Evolutionary conservation across 2,113 vertebrate species (phyloP).

Genomic region (Scatophagus argus): DNA sequence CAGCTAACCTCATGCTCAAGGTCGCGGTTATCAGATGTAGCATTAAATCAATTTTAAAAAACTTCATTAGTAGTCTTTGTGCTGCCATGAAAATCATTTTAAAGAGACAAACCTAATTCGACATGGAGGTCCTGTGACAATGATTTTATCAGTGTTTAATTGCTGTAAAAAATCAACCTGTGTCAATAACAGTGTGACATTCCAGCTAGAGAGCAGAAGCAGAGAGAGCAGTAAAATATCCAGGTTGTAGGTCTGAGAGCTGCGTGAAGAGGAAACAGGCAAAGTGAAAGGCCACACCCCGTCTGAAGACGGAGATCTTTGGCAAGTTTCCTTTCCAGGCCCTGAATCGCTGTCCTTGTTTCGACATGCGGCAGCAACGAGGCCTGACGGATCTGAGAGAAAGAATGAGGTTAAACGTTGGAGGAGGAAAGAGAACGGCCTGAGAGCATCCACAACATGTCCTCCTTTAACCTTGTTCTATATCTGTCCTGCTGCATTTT

Average conservation of each 20-base stretch:
- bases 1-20: not conserved
- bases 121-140: slow-evolving; percentile 6
- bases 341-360: slow-evolving; percentile 56
- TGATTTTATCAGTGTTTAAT: slow-evolving; percentile 3
- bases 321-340: slow-evolving; percentile 44
- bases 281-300: slow-evolving; percentile 47
- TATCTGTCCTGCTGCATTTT: slow-evolving; percentile 59
- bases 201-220: not conserved
- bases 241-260: slow-evolving; percentile 18
- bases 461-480: slow-evolving; percentile 72
- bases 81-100: not conserved
- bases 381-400: slow-evolving; percentile 46
- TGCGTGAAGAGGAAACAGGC: not conserved
- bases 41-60: not conserved
- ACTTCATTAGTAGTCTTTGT: slow-evolving; percentile 2
- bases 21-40: not conserved
- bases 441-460: slow-evolving; percentile 56
- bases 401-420: slow-evolving; percentile 58
- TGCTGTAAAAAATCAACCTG: not conserved
- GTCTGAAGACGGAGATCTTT: slow-evolving; percentile 59
- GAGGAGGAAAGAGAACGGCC: slow-evolving; percentile 49
- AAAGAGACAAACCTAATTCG: not conserved
- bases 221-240: not conserved
- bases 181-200: slow-evolving; percentile 9
- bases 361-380: slow-evolving; percentile 9